These are phyloP conservation scores for Dascillus cervinus DNA, from an alignment of 2,888 invertebrate genomes.

Conservation along the genomic window DNA sequence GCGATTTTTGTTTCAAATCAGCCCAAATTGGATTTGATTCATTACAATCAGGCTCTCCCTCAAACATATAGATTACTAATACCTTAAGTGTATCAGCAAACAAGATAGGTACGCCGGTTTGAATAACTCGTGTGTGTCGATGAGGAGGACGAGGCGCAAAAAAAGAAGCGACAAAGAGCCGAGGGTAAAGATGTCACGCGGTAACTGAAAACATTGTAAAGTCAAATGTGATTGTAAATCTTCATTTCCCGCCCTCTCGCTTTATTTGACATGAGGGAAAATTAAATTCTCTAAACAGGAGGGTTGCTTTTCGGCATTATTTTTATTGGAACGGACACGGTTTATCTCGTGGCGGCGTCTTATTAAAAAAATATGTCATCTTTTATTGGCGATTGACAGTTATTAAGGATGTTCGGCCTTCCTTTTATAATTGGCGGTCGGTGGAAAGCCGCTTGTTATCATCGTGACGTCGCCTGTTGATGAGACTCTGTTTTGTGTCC, in stretches of 20 bases:
- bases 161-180: constrained; percentile 18
- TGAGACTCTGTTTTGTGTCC: too few relatives aligned
- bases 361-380: too few relatives aligned
- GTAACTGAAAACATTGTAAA: constrained; percentile 38
- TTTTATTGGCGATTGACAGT: constrained; percentile 17
- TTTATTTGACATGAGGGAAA: constrained; percentile 32
- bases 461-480: too few relatives aligned
- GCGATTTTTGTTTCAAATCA: too few relatives aligned
- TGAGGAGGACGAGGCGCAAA: constrained; percentile 10
- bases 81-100: constrained; percentile 18
- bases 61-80: constrained; percentile 32
- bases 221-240: constrained; percentile 39
- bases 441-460: too few relatives aligned
- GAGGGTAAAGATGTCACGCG: constrained; percentile 32
- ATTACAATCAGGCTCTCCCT: constrained; percentile 26
- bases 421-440: too few relatives aligned
- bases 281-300: constrained; percentile 28
- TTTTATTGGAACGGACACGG: constrained; percentile 29
- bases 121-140: neutral
- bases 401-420: constrained; percentile 10
- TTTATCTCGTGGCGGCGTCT: too few relatives aligned
- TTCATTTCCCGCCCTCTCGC: constrained; percentile 33
- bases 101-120: constrained; percentile 20
- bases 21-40: constrained; percentile 23
- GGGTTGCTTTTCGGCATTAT: too few relatives aligned